phyloP scores from a whole-genome alignment of 92 coral and sea anemone genomes.

The Pocillopora grandis region DNA sequence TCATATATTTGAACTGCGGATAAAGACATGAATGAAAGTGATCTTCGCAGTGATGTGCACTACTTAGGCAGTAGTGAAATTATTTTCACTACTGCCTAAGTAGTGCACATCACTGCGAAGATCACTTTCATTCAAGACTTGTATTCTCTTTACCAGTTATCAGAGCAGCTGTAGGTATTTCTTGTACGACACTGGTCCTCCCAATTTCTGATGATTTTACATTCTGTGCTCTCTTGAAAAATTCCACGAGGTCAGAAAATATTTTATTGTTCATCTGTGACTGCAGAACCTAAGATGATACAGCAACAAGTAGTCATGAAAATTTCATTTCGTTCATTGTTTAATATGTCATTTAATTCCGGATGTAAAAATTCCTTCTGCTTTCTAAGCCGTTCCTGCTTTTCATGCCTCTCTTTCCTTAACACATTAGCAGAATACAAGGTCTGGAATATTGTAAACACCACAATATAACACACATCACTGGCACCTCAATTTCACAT shows the following conservation, averaged over 20 bases:
- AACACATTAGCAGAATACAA: background rate
- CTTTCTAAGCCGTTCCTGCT: background rate
- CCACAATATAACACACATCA: background rate
- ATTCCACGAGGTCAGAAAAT: conserved; percentile 76
- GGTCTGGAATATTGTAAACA: background rate
- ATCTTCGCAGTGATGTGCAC: too few species aligned
- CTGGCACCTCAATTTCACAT: conserved; percentile 50
- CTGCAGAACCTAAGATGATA: conserved; percentile 61
- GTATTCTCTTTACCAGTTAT: conserved; percentile 66
- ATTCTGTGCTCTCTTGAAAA: conserved; percentile 63
- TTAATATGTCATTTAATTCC: too few species aligned
- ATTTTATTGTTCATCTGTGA: conserved; percentile 78
- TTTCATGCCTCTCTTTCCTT: too few species aligned
- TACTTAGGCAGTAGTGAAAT: too few species aligned
- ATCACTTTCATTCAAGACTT: too few species aligned
- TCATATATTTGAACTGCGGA: too few species aligned
- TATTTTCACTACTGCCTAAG: too few species aligned
- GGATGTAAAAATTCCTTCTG: background rate
- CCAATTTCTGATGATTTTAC: conserved; percentile 10
- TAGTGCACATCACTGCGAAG: too few species aligned
- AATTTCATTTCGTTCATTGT: background rate
- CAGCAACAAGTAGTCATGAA: background rate
- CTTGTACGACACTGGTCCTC: conserved; percentile 61
- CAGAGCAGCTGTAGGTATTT: conserved; percentile 95
- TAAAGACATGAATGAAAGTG: too few species aligned